phyloP scores from a whole-genome alignment of 2,797 vertebrate genomes.

The Momotus momota region DNA sequence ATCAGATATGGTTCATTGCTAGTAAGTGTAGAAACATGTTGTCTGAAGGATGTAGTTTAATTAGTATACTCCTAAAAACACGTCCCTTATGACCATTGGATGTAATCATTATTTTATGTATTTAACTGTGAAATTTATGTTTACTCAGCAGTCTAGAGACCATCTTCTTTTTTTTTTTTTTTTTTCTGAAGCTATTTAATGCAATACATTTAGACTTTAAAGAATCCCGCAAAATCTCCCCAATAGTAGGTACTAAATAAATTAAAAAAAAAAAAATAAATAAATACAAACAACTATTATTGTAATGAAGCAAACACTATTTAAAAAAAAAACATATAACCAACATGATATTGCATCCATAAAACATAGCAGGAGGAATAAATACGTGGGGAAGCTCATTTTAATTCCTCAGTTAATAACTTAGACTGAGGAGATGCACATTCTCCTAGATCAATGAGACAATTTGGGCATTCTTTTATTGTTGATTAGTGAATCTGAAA shows the following conservation, averaged over 20 bases:
- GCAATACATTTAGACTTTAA: slow-evolving; percentile 59
- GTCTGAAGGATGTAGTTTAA: slow-evolving; percentile 92
- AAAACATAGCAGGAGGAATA: slow-evolving; percentile 58
- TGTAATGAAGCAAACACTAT: slow-evolving; percentile 42
- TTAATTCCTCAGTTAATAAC: slow-evolving; percentile 71
- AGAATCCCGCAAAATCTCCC: slow-evolving; percentile 53
- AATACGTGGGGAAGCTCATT: slow-evolving; percentile 36
- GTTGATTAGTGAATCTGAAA: slow-evolving; percentile 76
- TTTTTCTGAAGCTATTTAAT: slow-evolving; percentile 59
- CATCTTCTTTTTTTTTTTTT: neutral
- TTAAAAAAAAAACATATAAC: neutral
- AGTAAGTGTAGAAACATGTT: slow-evolving; percentile 90
- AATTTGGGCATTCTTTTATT: slow-evolving; percentile 72
- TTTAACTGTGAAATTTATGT: slow-evolving; percentile 89
- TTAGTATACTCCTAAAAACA: slow-evolving; percentile 92
- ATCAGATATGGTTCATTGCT: slow-evolving; percentile 98
- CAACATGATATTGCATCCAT: slow-evolving; percentile 55
- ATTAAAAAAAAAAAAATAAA: neutral
- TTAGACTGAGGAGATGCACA: slow-evolving; percentile 14
- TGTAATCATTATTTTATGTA: slow-evolving; percentile 88
- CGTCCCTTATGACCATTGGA: slow-evolving; percentile 85
- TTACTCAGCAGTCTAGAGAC: slow-evolving; percentile 77
- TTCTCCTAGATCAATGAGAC: slow-evolving; percentile 62
- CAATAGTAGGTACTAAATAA: slow-evolving; percentile 66
- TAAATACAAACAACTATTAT: slow-evolving; percentile 33